These are phyloP conservation scores for Aldabrachelys gigantea DNA, from an alignment of 2,113 vertebrate genomes.

Conservation along the genomic window DNA sequence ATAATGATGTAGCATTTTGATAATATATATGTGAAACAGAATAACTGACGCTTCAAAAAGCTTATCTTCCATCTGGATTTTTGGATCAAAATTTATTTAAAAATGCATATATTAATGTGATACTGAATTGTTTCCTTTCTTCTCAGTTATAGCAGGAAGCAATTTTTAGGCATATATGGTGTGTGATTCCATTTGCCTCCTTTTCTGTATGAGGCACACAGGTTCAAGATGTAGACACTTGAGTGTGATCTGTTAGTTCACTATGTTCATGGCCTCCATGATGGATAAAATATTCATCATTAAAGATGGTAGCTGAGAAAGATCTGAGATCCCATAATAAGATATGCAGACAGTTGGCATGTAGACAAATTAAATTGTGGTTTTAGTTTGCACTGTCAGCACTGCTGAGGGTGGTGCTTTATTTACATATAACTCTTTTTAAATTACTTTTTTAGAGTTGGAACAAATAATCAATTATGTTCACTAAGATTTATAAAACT, in stretches of 20 bases:
- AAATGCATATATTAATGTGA: not conserved
- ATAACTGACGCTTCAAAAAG: not conserved
- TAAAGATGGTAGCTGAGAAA: rapidly evolving
- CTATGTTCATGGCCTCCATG: rapidly evolving
- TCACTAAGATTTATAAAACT: rapidly evolving
- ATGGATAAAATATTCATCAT: not conserved
- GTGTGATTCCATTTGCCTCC: not conserved
- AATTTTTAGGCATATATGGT: not conserved
- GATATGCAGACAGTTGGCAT: not conserved
- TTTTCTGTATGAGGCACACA: not conserved
- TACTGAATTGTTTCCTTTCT: not conserved
- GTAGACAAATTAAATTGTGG: not conserved
- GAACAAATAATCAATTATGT: rapidly evolving
- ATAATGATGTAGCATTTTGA: rapidly evolving
- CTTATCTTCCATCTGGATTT: not conserved
- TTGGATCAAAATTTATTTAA: not conserved
- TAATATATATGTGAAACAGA: rapidly evolving
- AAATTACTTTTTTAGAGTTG: rapidly evolving
- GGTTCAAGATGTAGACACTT: not conserved
- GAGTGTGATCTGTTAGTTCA: not conserved
- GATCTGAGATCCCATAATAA: not conserved
- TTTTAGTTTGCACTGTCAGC: not conserved
- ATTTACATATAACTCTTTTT: not conserved
- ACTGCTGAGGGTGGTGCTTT: not conserved
- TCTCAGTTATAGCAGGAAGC: not conserved